Conservation (phyloP, 2,888 invertebrate species). For the Noctua janthina region DNA sequence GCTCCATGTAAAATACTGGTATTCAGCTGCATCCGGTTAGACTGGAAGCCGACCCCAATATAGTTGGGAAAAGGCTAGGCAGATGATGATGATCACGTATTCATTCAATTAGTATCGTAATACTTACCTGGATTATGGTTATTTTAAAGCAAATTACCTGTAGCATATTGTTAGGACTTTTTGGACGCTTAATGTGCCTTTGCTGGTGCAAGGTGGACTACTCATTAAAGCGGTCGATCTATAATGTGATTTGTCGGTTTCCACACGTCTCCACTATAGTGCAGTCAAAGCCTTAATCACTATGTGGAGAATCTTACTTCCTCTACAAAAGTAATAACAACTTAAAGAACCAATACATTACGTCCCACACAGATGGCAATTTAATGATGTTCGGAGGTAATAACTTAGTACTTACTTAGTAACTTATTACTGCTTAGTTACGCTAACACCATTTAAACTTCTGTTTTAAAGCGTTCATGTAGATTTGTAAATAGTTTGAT, state of each 20-base stretch:
- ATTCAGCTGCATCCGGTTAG: too few species aligned
- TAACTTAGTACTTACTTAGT: conserved; percentile 50
- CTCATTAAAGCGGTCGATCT: too few species aligned
- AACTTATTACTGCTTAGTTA: conserved; percentile 52
- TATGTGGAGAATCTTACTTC: not conserved
- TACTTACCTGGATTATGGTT: too few species aligned
- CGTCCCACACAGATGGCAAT: conserved; percentile 29
- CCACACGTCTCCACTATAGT: not conserved
- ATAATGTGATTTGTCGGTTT: not conserved
- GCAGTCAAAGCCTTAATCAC: not conserved
- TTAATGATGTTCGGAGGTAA: conserved; percentile 56
- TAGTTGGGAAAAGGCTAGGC: too few species aligned
- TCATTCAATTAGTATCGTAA: too few species aligned
- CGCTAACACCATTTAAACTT: conserved; percentile 26
- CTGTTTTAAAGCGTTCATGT: conserved; percentile 34
- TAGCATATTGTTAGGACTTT: too few species aligned
- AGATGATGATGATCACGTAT: too few species aligned
- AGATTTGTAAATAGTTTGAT: conserved; percentile 35
- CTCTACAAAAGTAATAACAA: conserved; percentile 31
- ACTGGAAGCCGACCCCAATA: too few species aligned
- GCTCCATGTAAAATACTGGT: too few species aligned
- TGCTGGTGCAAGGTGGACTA: too few species aligned
- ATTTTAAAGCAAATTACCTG: too few species aligned
- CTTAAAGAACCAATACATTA: conserved; percentile 34
- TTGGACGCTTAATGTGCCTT: too few species aligned